Conservation (phyloP, 2,797 vertebrate genomes). For the Anguilla marmorata region DNA sequence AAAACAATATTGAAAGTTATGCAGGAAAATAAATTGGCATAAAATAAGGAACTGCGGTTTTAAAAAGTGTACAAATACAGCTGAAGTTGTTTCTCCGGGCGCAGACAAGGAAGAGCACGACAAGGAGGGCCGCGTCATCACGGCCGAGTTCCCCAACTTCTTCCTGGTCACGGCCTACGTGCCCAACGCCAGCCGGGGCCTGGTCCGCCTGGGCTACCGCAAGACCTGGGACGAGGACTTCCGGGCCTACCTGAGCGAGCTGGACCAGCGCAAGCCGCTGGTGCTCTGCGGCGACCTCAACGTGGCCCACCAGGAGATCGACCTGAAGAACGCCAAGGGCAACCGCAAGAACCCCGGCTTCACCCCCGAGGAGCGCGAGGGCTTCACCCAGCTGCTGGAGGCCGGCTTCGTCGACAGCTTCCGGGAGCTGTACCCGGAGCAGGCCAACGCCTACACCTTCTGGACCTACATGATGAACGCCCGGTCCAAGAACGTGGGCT, state of each 20-base stretch:
- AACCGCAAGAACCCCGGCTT: conserved; percentile 90
- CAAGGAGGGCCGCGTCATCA: conserved; percentile 88
- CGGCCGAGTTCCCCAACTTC: conserved; percentile 81
- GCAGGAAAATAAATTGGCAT: background rate
- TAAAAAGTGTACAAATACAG: background rate
- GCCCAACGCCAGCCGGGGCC: conserved; percentile 80
- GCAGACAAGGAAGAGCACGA: conserved; percentile 88
- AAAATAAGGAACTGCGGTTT: background rate
- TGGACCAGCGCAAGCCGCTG: conserved; percentile 81
- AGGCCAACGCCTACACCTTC: conserved; percentile 83
- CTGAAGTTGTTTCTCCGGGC: background rate
- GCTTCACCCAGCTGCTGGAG: conserved; percentile 76
- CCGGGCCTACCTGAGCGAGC: conserved; percentile 72
- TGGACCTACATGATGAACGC: conserved; percentile 96
- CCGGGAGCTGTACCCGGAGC: conserved; percentile 81
- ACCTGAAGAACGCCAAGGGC: conserved; percentile 86
- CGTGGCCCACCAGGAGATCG: conserved; percentile 88
- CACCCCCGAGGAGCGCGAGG: conserved; percentile 83
- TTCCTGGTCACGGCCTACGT: conserved; percentile 85
- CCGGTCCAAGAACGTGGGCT: conserved; percentile 86
- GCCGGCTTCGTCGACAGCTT: conserved; percentile 85
- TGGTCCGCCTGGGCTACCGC: conserved; percentile 85
- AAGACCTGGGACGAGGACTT: conserved; percentile 87
- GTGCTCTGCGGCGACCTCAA: conserved; percentile 89
- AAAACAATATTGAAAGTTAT: background rate